Conservation (phyloP, 2,797 vertebrate genomes). For the Helicolenus hilgendorfi region DNA sequence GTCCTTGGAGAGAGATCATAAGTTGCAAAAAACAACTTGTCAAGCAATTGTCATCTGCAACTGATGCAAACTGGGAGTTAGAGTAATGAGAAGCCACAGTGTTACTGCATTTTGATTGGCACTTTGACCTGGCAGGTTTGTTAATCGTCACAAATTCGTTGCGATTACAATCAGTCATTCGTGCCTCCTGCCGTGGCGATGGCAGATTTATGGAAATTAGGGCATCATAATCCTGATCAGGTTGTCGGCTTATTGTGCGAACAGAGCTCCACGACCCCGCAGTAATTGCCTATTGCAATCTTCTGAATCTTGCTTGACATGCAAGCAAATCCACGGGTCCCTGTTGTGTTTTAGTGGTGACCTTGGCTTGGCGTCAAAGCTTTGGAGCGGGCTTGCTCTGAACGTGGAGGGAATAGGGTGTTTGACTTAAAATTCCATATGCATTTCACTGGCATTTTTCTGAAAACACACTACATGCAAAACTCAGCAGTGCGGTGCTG, state of each 20-base stretch:
- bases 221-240: constrained; percentile 86
- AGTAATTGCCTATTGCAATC: constrained; percentile 84
- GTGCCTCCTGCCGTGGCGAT: constrained; percentile 63
- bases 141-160: constrained; percentile 73
- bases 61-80: constrained; percentile 19
- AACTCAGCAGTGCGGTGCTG: not conserved
- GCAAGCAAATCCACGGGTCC: constrained; percentile 67
- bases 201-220: constrained; percentile 86
- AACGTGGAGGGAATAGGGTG: constrained; percentile 31
- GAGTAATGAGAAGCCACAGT: constrained; percentile 48
- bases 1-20: constrained; percentile 17
- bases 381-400: not conserved
- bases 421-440: constrained; percentile 63
- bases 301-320: constrained; percentile 80
- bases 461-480: constrained; percentile 50
- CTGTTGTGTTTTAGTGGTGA: constrained; percentile 73
- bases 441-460: constrained; percentile 56
- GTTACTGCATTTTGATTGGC: constrained; percentile 69
- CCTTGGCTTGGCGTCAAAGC: constrained; percentile 74
- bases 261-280: constrained; percentile 53
- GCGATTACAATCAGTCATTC: constrained; percentile 80
- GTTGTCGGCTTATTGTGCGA: constrained; percentile 76
- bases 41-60: constrained; percentile 35
- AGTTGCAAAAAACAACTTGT: constrained; percentile 13
- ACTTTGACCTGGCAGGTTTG: constrained; percentile 77